phyloP scores from a whole-genome alignment of 1,140 invertebrate species.

The Drosophila truncata region DNA sequence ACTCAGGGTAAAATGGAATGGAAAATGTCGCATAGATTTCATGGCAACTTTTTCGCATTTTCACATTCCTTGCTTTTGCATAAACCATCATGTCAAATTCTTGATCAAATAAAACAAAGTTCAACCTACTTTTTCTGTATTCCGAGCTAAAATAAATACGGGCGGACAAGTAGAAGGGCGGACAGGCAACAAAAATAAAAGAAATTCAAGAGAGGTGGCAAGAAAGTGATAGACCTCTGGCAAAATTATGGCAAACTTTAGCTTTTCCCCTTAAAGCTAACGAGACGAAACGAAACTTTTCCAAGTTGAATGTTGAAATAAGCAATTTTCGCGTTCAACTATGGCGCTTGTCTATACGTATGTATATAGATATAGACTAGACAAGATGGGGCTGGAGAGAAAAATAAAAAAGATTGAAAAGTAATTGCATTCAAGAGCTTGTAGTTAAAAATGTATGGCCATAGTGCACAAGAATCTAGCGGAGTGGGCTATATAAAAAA shows the following conservation, averaged over 20 bases:
- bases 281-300: conserved; percentile 72
- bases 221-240: conserved; percentile 70
- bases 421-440: conserved; percentile 82
- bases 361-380: conserved; percentile 32
- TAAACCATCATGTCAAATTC: conserved; percentile 80
- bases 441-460: conserved; percentile 82
- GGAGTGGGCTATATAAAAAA: conserved; percentile 53
- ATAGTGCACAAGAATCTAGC: conserved; percentile 67
- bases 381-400: conserved; percentile 27
- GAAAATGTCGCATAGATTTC: conserved; percentile 43
- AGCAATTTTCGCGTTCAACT: conserved; percentile 76
- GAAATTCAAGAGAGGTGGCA: conserved; percentile 30
- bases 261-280: conserved; percentile 56
- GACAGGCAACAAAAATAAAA: conserved; percentile 55
- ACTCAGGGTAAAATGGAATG: conserved; percentile 40
- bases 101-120: conserved; percentile 79
- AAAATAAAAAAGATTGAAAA: conserved; percentile 74
- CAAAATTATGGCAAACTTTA: conserved; percentile 75
- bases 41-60: conserved; percentile 29
- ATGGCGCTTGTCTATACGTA: conserved; percentile 15
- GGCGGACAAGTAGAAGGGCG: not conserved
- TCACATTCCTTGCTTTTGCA: conserved; percentile 41
- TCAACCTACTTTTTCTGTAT: conserved; percentile 50
- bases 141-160: conserved; percentile 48
- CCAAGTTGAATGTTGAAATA: conserved; percentile 81